Percentiles rank a stretch among this genome's conserved stretches.
Conservation (phyloP, 2,888 invertebrate species). For the Oscheius sp. region DNA sequence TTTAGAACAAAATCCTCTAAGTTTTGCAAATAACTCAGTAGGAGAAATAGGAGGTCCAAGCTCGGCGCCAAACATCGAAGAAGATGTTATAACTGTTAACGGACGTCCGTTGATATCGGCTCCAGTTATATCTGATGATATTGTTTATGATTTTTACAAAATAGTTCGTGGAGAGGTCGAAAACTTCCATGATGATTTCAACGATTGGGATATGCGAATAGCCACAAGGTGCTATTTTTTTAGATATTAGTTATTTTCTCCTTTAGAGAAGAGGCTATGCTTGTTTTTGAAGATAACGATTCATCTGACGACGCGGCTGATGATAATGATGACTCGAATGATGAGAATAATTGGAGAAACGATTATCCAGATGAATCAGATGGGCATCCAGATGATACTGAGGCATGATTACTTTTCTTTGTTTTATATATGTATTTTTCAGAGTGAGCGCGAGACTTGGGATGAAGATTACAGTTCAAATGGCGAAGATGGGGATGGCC, state of each 20-base stretch:
- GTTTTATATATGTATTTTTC: not conserved
- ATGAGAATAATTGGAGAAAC: constrained; percentile 66
- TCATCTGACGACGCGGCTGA: constrained; percentile 49
- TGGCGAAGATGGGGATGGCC: constrained; percentile 4
- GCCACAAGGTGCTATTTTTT: too few relatives aligned
- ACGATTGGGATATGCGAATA: constrained; percentile 31
- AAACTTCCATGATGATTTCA: constrained; percentile 5
- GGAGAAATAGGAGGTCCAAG: constrained; percentile 30
- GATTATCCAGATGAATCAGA: constrained; percentile 67
- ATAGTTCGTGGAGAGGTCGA: constrained; percentile 32
- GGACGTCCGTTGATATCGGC: constrained; percentile 36
- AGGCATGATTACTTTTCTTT: constrained; percentile 1
- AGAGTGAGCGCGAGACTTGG: constrained; percentile 14
- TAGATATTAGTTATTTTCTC: too few relatives aligned
- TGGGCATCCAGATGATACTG: constrained; percentile 18
- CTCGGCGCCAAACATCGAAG: not conserved
- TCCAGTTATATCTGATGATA: constrained; percentile 35
- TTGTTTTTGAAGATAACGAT: constrained; percentile 40
- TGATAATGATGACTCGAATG: constrained; percentile 68
- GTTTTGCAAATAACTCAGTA: constrained; percentile 40
- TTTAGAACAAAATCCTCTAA: constrained; percentile 37
- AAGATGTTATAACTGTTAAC: constrained; percentile 35
- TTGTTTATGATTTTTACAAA: constrained; percentile 65
- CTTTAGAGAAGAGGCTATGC: constrained; percentile 37
- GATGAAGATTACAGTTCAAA: not conserved